Evolutionary conservation across 35 echinoderm and acorn worm species (phyloP).

Genomic region (Apostichopus parvimensis): DNA sequence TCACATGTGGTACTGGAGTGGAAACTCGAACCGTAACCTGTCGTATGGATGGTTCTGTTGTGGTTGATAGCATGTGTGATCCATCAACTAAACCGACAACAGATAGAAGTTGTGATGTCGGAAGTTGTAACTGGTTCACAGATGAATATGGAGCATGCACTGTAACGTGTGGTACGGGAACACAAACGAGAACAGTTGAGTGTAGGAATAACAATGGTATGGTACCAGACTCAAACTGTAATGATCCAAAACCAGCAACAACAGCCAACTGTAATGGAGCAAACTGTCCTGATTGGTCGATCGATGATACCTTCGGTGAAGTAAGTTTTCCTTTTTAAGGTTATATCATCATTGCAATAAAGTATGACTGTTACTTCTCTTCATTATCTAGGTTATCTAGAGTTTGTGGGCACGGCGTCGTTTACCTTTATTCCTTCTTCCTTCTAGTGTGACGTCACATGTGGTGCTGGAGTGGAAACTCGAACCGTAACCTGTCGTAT

Average conservation of each 20-base stretch:
- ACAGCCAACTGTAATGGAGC: neutral
- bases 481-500: neutral
- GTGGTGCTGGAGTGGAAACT: neutral
- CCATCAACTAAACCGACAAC: neutral
- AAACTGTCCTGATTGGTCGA: neutral
- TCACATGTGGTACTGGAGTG: neutral
- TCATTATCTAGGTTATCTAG: neutral
- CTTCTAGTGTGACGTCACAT: neutral
- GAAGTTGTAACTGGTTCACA: too few relatives aligned
- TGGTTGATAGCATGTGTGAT: neutral
- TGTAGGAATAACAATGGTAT: neutral
- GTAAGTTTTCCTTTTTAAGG: neutral
- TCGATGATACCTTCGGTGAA: neutral
- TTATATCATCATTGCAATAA: too few relatives aligned
- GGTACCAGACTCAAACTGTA: neutral
- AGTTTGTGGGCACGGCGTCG: too few relatives aligned
- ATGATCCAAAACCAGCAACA: neutral
- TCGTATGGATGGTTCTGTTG: neutral
- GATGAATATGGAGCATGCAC: neutral
- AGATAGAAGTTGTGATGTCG: too few relatives aligned
- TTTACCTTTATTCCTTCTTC: too few relatives aligned
- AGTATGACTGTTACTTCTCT: too few relatives aligned
- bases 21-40: conserved; percentile 8
- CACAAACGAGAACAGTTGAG: neutral
- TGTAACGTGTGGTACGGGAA: neutral